Base-by-base conservation (phyloP, 2,113 vertebrate genomes). In the Anseranas semipalmata region DNA sequence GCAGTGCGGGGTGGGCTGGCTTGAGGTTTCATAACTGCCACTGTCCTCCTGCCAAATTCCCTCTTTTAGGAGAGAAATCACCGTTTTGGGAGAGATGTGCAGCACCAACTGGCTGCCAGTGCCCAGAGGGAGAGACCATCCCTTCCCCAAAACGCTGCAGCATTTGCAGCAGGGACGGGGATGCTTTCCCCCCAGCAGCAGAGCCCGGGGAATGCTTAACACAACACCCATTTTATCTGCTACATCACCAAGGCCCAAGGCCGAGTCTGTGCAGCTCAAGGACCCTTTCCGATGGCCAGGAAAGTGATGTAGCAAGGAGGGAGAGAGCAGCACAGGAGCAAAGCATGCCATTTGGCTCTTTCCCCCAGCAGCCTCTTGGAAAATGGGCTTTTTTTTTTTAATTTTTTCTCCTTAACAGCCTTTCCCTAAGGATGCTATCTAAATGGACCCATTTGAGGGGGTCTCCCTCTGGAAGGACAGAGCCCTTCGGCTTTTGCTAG, bases 231-330 rank as follows among this genome's bases (percentile, higher is more conserved):
- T 73, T 80, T 22, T 14, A 59, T 9, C 16, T 35, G 22, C 5
- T 46, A 60, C 5, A 0, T 87, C 65, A 52, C 4, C 0, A 0
- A 53, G 24, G 32, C 58, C 32, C 1, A 1, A 0, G 33, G 33
- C 5, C 73, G 63, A 59, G 25, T 46, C 22, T 4, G 2, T 60
- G 37, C 45, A 27, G 12, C 22, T 53, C 56, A 12, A 91, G 27
- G 37, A 20, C 10, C 56, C 4, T 33, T 58, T 33, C 56, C 20
- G 18, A 58, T 33, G 56, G 56, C n/a, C 35, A 35, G 35, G 22
- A 9, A 15, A 12, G 19, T 8, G 18, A 7, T 20, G 35, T 19
- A 16, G 68, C 68, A 50, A 14, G 10, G 28, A 21, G 46, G 12
- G n/a, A 19, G 17, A 71, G 27, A 52, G 41, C 41, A 41, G 41